Percentiles rank a stretch among this genome's conserved stretches.
Conservation (phyloP, 92 coral and sea anemone species). For the Micromussa lordhowensis region DNA sequence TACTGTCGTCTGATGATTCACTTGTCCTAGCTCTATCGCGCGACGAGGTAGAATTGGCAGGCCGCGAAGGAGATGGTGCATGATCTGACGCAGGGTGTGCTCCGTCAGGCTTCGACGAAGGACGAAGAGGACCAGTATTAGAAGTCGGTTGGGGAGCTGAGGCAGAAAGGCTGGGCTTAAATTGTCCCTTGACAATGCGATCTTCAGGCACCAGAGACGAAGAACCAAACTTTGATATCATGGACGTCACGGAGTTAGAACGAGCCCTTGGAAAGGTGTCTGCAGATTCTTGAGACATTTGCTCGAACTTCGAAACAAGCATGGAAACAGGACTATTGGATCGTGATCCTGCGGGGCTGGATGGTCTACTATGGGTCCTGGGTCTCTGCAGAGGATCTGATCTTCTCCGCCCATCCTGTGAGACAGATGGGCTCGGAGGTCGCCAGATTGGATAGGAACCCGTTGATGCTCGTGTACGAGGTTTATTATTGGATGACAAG, state of each 20-base stretch:
- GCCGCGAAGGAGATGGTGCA: conserved; percentile 30
- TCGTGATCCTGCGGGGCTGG: conserved; percentile 76
- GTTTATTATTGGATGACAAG: conserved; percentile 27
- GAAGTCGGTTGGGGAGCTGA: not conserved
- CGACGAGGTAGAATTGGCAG: conserved; percentile 9
- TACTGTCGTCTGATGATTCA: conserved; percentile 24
- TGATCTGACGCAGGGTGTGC: not conserved
- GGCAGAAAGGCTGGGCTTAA: conserved; percentile 49
- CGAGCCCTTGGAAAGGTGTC: conserved; percentile 39
- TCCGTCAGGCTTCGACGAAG: not conserved
- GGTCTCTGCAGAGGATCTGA: conserved; percentile 48
- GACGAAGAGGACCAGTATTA: conserved; percentile 69
- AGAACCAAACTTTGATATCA: conserved; percentile 80
- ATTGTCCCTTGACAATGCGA: conserved; percentile 72
- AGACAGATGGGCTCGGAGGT: conserved; percentile 45
- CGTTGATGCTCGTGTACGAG: conserved; percentile 26
- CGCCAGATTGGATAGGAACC: conserved; percentile 40
- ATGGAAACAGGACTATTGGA: conserved; percentile 79
- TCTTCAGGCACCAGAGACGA: conserved; percentile 81
- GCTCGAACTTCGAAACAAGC: conserved; percentile 80
- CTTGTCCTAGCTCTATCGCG: conserved; percentile 12
- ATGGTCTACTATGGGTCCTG: conserved; percentile 52
- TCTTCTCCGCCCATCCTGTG: conserved; percentile 27
- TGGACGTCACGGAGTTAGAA: conserved; percentile 74
- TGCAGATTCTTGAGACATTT: conserved; percentile 53